Evolutionary conservation across 2,797 vertebrate genomes (phyloP), one percentile per base, ranked within the genome.

Genomic region (Enteromius argenteus): DNA sequence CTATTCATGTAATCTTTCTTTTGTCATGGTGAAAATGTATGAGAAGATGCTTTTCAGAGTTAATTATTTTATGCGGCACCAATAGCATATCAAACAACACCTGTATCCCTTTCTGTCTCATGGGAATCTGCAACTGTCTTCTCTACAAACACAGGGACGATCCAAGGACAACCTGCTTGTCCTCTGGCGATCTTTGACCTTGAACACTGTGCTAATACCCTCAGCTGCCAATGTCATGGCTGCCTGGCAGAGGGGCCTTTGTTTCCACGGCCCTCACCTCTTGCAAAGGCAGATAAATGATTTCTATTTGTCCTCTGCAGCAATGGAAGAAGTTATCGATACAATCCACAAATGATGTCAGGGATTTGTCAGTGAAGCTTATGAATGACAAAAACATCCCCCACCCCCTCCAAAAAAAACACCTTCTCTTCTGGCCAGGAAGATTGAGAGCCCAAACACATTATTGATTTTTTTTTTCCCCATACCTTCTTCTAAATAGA

Each of bases 281-380:
- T 93, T 96, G 94, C 94, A 92, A 94, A 95, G 95, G 96, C 95
- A 96, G 95, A 97, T 96, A 97, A 97, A 98, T 97, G 95, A 96
- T 97, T 97, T 97, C 94, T 96, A 96, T 98, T 97, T 96, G 96
- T 97, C 96, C 97, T 98, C 96, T 94, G 94, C 94, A 94, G 95
- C 95, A 94, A 90, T 88, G 95, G 94, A 96, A 96, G 95, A 97
- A 96, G 95, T 96, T 97, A 98, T 98, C 96, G 95, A 98, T 98
- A 97, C 96, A 94, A 97, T 95, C 96, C 93, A 89, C 93, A 96
- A 96, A 97, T 97, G 96, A 96, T 98, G 97, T 97, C 96, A 96
- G 97, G 97, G 96, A 98, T 99, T 99, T 98, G 96, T 97, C 96
- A 96, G 96, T 93, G 93, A 94, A 95, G 97, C 96, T 97, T 97